Evolutionary conservation across 2,888 invertebrate species (phyloP).

Genomic region (Drosophila emarginata): DNA sequence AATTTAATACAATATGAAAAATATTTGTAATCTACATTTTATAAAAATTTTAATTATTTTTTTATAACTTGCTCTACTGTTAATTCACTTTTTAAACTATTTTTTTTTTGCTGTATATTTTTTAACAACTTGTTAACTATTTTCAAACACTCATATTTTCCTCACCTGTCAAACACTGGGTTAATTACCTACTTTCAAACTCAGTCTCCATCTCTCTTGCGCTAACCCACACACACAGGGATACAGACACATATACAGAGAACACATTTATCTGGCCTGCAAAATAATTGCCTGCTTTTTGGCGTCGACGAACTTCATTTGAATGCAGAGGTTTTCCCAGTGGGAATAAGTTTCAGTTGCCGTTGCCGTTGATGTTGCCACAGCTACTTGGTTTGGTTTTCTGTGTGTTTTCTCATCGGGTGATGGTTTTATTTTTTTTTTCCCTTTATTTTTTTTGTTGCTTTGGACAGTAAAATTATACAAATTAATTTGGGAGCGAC

Average conservation of each 20-base stretch:
- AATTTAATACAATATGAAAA: no score
- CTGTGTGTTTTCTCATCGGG: constrained; percentile 23
- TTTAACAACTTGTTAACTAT: neutral
- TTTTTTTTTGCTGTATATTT: neutral
- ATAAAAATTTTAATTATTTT: neutral
- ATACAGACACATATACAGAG: neutral
- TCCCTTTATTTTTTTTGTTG: constrained; percentile 22
- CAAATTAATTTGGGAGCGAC: constrained; percentile 76
- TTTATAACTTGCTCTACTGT: neutral
- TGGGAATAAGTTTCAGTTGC: constrained; percentile 37
- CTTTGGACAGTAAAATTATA: constrained; percentile 60
- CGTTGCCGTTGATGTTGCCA: constrained; percentile 26
- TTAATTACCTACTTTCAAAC: constrained; percentile 41
- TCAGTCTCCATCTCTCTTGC: constrained; percentile 3
- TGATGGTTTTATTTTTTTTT: constrained; percentile 24
- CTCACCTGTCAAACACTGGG: neutral
- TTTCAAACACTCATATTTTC: neutral
- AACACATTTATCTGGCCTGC: constrained; percentile 39
- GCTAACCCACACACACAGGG: neutral
- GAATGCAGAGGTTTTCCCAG: constrained; percentile 52
- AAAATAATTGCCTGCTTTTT: constrained; percentile 72
- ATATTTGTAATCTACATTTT: neutral
- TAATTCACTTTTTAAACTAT: neutral
- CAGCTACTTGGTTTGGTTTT: constrained; percentile 19
- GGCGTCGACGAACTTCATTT: constrained; percentile 58